These are phyloP conservation scores for Ophiodon elongatus DNA, from an alignment of 2,113 vertebrate genomes.

Conservation along the genomic window DNA sequence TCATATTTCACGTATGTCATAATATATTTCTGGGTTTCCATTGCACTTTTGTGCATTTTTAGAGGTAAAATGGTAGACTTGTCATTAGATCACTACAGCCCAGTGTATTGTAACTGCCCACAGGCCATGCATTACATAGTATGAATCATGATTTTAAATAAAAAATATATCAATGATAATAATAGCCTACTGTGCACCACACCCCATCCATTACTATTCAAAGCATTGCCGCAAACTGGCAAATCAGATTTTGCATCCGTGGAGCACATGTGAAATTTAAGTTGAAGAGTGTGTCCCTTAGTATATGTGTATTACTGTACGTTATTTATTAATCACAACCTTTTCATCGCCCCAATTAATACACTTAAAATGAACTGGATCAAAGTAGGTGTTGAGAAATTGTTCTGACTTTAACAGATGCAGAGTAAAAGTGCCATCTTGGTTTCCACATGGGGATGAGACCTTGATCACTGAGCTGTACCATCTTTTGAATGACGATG, in stretches of 20 bases:
- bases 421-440: slow-evolving; percentile 37
- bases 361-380: neutral
- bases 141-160: neutral
- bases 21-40: too few relatives aligned
- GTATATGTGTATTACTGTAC: neutral
- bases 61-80: neutral
- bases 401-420: slow-evolving; percentile 39
- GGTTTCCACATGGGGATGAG: slow-evolving; percentile 44
- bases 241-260: neutral
- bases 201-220: neutral
- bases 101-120: neutral
- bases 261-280: neutral
- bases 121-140: neutral
- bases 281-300: neutral
- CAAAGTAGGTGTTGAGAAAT: slow-evolving; percentile 10
- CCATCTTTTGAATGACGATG: slow-evolving; percentile 36
- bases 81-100: neutral
- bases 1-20: neutral
- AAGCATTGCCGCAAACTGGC: neutral
- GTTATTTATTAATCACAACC: neutral
- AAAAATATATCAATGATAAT: neutral
- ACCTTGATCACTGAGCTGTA: slow-evolving; percentile 32
- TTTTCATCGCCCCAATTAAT: neutral
- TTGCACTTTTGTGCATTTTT: too few relatives aligned
- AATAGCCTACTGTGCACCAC: neutral